These are phyloP conservation scores for Murina feae DNA, from an alignment of 2,113 vertebrate genomes.

Conservation along the genomic window DNA sequence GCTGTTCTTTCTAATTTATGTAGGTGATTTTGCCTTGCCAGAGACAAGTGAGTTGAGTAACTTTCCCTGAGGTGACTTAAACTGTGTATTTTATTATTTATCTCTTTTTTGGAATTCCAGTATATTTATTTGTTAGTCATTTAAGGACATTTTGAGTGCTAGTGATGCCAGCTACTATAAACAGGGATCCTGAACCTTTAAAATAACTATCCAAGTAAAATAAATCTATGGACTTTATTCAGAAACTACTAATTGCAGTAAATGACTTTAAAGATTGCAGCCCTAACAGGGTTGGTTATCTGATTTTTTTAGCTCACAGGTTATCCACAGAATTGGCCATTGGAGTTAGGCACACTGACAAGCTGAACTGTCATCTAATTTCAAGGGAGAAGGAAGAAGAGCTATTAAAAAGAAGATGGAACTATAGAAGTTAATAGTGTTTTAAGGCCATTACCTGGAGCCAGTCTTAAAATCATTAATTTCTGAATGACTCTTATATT, in stretches of 20 bases:
- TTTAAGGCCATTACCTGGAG: background rate
- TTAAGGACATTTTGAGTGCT: background rate
- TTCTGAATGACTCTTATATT: background rate
- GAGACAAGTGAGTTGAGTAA: constrained; percentile 17
- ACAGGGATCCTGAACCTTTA: background rate
- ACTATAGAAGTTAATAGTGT: background rate
- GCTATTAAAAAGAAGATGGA: constrained; percentile 24
- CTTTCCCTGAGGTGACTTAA: background rate
- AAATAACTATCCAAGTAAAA: background rate
- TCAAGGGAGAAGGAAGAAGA: constrained; percentile 15
- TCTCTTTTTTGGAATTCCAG: background rate
- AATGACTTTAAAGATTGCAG: background rate
- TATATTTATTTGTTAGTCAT: background rate
- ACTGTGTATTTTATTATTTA: background rate
- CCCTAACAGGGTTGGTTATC: background rate
- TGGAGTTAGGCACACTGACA: constrained; percentile 1
- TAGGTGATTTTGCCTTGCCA: background rate
- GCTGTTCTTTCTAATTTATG: background rate
- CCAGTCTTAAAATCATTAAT: background rate
- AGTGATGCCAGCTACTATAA: background rate
- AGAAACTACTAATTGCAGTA: background rate
- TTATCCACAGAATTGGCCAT: background rate
- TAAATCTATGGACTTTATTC: constrained; percentile 12
- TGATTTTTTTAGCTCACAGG: constrained; percentile 10
- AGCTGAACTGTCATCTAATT: background rate